Evolutionary conservation across 2,797 vertebrate species (phyloP), one percentile per base, ranked within the genome.

Genomic region (Sebastiscus tertius): DNA sequence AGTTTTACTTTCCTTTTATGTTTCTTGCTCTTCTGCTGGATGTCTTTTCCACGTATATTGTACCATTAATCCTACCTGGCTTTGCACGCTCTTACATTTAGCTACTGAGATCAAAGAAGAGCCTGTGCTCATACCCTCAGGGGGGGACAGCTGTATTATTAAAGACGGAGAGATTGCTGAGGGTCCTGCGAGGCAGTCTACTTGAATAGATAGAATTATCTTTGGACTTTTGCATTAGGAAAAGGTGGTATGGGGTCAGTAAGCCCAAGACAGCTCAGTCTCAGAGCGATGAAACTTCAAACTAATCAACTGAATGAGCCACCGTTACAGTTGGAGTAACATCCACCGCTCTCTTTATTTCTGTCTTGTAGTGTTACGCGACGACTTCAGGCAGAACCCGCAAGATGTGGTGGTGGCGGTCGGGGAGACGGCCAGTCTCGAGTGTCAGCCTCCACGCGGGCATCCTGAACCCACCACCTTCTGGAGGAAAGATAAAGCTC

Each of bases 351-450:
- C 8, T 12, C 8, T 74, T 27, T 54, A 87, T 56, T 7, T 54
- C 89, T 72, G 42, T 87, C 58, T 76, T n/a, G 9, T 62, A 99
- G 98, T 99, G 91, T 92, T 99, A 55, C 95, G 98, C 0, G 98
- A 99, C 81, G 98, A 99, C 95, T 99, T 99, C 94, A 95, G 97
- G 56, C 98, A 97, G 85, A 99, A 99, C 89, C 98, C 98, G 3
- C 97, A 97, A 39, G 98, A 99, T 20, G 93, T 95, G 72, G 97
- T 98, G 73, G 97, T 99, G 90, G 97, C 97, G 4, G 97, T 97
- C 0, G 98, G 98, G 26, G 98, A 99, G 77, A 96, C 97, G 2
- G 98, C 97, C 3, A 96, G 95, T 54, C 87, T 99, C 65, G 98
- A 99, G 81, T 99, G 98, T 93, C 98, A 98, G 75, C 93, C 98